Evolutionary conservation across 2,113 vertebrate genomes (phyloP).

Genomic region (Delphinapterus leucas): DNA sequence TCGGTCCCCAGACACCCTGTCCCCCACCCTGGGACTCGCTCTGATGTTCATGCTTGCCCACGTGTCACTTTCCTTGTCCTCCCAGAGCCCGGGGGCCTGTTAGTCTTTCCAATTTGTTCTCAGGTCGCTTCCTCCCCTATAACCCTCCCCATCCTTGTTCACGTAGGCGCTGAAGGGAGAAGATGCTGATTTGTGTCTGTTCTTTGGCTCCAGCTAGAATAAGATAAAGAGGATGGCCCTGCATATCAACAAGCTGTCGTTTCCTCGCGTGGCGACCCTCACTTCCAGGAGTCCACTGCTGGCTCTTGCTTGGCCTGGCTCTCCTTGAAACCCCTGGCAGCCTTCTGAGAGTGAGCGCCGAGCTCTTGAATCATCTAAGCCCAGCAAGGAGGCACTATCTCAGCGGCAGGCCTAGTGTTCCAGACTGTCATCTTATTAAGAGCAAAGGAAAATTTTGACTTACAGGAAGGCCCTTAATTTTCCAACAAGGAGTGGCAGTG

Average conservation of each 20-base stretch:
- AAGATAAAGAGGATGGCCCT: neutral
- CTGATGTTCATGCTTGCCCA: neutral
- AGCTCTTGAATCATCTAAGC: slow-evolving; percentile 77
- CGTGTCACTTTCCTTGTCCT: too few relatives aligned
- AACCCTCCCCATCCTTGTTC: neutral
- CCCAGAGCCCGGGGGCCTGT: neutral
- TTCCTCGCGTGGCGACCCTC: neutral
- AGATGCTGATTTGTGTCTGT: neutral
- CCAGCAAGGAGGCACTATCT: slow-evolving; percentile 71
- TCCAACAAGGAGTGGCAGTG: slow-evolving; percentile 58
- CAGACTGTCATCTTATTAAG: slow-evolving; percentile 77
- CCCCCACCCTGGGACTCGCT: neutral
- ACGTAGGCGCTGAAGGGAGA: neutral
- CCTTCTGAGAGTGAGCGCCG: slow-evolving; percentile 77
- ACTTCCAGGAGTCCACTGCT: neutral
- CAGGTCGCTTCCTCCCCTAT: neutral
- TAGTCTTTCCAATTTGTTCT: neutral
- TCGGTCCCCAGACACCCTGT: accelerated
- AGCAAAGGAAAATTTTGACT: slow-evolving; percentile 79
- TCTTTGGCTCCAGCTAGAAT: neutral
- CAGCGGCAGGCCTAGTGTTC: slow-evolving; percentile 75
- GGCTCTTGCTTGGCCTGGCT: slow-evolving; percentile 11
- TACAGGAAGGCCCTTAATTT: slow-evolving; percentile 78
- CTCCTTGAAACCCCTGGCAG: slow-evolving; percentile 58
- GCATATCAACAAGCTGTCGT: neutral